These are phyloP conservation scores for Genyomyrus donnyi DNA, from an alignment of 2,113 vertebrate species.

Conservation along the genomic window DNA sequence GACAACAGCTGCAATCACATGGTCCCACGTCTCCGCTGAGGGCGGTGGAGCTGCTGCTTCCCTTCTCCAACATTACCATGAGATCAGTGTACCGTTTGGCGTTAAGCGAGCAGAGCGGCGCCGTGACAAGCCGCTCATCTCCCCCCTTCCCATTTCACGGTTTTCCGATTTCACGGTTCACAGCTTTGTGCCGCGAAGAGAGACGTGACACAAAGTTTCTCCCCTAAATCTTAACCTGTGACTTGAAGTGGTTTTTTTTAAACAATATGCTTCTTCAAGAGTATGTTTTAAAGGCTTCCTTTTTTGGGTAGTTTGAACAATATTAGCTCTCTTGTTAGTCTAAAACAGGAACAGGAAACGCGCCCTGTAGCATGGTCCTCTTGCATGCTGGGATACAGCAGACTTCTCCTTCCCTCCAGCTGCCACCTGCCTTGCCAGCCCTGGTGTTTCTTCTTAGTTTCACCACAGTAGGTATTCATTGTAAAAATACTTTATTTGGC, in stretches of 20 bases:
- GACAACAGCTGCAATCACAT: constrained; percentile 4
- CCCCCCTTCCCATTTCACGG: neutral
- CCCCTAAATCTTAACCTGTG: neutral
- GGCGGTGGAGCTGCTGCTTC: neutral
- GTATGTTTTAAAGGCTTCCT: neutral
- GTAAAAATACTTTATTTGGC: neutral
- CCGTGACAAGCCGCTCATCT: too few species aligned
- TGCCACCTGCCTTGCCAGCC: neutral
- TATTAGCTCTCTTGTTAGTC: neutral
- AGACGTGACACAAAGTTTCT: neutral
- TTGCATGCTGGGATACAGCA: constrained; percentile 6
- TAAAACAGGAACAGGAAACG: neutral
- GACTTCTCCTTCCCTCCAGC: neutral
- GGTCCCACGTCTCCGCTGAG: neutral
- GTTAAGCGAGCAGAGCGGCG: neutral
- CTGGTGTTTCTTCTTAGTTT: neutral
- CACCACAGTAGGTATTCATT: neutral
- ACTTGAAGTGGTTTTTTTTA: neutral
- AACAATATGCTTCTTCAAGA: neutral
- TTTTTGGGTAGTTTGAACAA: neutral
- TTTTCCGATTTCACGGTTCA: neutral
- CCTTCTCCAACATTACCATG: constrained; percentile 10
- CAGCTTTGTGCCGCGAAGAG: neutral
- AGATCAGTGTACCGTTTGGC: neutral
- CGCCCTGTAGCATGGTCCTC: neutral